Evolutionary conservation across 2,113 vertebrate species (phyloP), one percentile per base, ranked within the genome.

Genomic region (Loxodonta africana): DNA sequence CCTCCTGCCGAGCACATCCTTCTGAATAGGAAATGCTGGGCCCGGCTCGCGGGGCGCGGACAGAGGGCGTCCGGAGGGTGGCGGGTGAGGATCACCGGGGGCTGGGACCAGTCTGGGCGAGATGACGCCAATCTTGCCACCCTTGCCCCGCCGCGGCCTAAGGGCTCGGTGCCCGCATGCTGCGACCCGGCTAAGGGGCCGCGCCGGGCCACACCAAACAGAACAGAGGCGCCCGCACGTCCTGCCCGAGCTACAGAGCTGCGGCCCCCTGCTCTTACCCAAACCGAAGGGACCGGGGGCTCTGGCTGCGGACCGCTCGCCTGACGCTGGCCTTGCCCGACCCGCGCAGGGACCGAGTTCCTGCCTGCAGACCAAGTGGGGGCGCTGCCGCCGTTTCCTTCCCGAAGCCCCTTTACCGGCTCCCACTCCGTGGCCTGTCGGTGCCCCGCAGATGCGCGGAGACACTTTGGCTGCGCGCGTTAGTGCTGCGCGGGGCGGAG

Each of bases 401-500:
- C 57, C 17, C 20, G 5, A 73, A 86, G 60, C 33, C 60, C 53
- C 71, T 53, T 60, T 20, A 18, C 44, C 3, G 6, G 53, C 62
- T 51, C 48, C 69, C 67, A 7, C 26, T 4, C 4, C 0, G 11
- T 28, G 25, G 80, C 83, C 65, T 46, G 46, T 41, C 51, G 74
- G 53, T 0, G 87, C 63, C 37, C 48, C 78, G 57, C 5, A 30
- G 82, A 51, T 28, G 48, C 33, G 46, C 83, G 48, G 2, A 1
- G n/a, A 67, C 83, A 3, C 95, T 21, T 10, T 0, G 21, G 65
- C 30, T 30, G 81, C 69, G 11, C 21, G 30, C 73, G 23, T 8
- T 25, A 7, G 12, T 30, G 92, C 88, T 44, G 80, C 57, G 93
- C 96, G 9, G 88, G 95, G 97, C 88, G 88, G 96, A 53, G 93